Percentiles rank a stretch among this genome's conserved stretches.
phyloP scores from a whole-genome alignment of 1,140 invertebrate species.

The Bicyclus anynana region DNA sequence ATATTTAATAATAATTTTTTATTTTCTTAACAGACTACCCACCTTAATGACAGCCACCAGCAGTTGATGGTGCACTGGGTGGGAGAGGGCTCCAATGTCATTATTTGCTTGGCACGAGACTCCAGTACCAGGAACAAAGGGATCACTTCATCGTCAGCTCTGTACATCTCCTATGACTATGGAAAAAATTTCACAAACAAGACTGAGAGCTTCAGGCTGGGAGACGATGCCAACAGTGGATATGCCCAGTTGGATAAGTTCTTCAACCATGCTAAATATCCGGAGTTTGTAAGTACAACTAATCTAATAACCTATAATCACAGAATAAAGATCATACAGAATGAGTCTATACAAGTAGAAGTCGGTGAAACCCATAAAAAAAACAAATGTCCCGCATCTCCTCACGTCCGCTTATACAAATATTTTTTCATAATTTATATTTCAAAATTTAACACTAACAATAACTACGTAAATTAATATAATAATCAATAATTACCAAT shows the following conservation, averaged over 20 bases:
- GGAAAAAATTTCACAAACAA: conserved; percentile 88
- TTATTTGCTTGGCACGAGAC: conserved; percentile 90
- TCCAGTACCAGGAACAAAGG: conserved; percentile 73
- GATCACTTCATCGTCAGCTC: conserved; percentile 79
- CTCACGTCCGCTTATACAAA: no score
- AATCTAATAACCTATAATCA: no score
- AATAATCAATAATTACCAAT: no score
- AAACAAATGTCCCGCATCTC: no score
- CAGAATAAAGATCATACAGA: no score
- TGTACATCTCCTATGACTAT: conserved; percentile 93
- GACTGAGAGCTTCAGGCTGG: conserved; percentile 81
- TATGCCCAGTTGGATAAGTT: conserved; percentile 89
- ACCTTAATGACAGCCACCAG: conserved; percentile 90
- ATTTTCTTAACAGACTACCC: conserved; percentile 77
- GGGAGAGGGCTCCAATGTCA: conserved; percentile 89
- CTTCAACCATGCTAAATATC: conserved; percentile 88
- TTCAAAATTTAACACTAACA: no score
- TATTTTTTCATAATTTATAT: no score
- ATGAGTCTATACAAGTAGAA: no score
- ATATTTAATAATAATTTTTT: background rate
- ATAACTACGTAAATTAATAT: no score
- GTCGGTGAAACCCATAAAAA: no score
- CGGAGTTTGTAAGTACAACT: conserved; percentile 87
- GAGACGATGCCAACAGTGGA: conserved; percentile 66
- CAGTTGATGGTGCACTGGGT: conserved; percentile 95